Base-by-base conservation (phyloP, 2,113 vertebrate species). In the Girardinichthys multiradiatus region DNA sequence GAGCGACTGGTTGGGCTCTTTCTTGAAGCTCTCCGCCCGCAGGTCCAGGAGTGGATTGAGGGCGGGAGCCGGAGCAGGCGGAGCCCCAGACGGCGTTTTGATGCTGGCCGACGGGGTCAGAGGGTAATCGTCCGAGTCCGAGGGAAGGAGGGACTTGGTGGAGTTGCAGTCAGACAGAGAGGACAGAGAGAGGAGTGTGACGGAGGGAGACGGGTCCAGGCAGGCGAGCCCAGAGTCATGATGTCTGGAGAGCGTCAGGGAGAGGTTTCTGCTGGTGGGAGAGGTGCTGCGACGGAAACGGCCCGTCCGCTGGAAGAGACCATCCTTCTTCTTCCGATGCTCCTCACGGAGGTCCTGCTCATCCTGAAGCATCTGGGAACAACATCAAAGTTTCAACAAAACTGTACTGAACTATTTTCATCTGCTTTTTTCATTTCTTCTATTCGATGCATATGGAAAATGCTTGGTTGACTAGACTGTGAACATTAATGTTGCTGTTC, bases 161-260 rank as follows among this genome's bases (percentile, higher is more conserved):
- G 96, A 97, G 93, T 96, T 97, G 91, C 96, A 96, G 91, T 98
- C 96, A 0, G 96, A 97, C 76, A 96, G 90, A 2, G 96, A 97
- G 61, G 96, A 97, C 69, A 97, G 82, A 3, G 96, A 97, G n/a
- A 96, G 94, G 10, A 97, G 94, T 3, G 96, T 97, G 37, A 94
- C 92, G 0, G 96, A 95, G 58, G 93, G 93, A 24, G 95, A 93
- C 0, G 94, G 93, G 74, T 93, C 95, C 77, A 91, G 62, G 84
- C 90, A 93, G 65, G 91, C 89, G 2, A 85, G 92, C 19, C 58
- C 7, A 5, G 76, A 88, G 77, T 94, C 93, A 0, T 90, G 92
- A 27, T 91, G 88, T 51, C 91, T 90, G 33, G 92, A 90, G 21
- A 93, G 89, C 17, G 91, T 92, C n/a, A 94, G 88, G 19, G 93